Evolutionary conservation across 2,113 vertebrate genomes (phyloP).

Genomic region (Istiophorus platypterus): DNA sequence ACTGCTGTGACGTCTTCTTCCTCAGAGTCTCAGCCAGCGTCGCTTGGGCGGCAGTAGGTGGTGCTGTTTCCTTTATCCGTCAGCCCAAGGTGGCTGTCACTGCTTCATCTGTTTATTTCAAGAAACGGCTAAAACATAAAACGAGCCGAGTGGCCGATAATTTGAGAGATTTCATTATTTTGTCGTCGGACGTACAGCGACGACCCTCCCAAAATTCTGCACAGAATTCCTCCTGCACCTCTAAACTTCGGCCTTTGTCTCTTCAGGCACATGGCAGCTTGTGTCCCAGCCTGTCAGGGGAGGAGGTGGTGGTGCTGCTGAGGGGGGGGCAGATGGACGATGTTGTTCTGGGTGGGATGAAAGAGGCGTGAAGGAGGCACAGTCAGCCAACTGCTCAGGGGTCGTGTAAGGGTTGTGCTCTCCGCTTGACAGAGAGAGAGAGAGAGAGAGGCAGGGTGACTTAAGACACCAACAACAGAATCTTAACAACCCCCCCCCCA

Average conservation of each 20-base stretch:
- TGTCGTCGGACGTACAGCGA: neutral
- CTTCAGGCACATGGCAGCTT: slow-evolving; percentile 22
- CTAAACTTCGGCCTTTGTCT: slow-evolving; percentile 14
- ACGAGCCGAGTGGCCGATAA: neutral
- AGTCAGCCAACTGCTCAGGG: slow-evolving; percentile 78
- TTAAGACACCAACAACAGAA: slow-evolving; percentile 41
- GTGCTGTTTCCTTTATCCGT: neutral
- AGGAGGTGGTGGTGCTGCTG: fast-evolving
- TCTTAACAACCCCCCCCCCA: slow-evolving; percentile 20
- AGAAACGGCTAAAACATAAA: neutral
- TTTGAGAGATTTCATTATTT: neutral
- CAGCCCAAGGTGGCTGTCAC: neutral
- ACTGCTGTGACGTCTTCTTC: neutral
- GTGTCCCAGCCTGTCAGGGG: slow-evolving; percentile 29
- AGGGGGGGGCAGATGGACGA: slow-evolving; percentile 71
- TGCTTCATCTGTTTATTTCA: neutral
- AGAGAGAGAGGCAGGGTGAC: slow-evolving; percentile 48
- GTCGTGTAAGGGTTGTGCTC: slow-evolving; percentile 80
- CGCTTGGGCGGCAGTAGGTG: neutral
- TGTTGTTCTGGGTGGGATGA: slow-evolving; percentile 68
- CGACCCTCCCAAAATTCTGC: neutral
- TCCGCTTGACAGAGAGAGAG: slow-evolving; percentile 61
- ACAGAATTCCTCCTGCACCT: neutral
- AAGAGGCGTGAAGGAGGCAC: slow-evolving; percentile 75
- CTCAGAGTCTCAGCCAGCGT: neutral